These are phyloP conservation scores for Glandiceps talaboti DNA, from an alignment of 53 echinoderm and acorn worm genomes.

Conservation along the genomic window DNA sequence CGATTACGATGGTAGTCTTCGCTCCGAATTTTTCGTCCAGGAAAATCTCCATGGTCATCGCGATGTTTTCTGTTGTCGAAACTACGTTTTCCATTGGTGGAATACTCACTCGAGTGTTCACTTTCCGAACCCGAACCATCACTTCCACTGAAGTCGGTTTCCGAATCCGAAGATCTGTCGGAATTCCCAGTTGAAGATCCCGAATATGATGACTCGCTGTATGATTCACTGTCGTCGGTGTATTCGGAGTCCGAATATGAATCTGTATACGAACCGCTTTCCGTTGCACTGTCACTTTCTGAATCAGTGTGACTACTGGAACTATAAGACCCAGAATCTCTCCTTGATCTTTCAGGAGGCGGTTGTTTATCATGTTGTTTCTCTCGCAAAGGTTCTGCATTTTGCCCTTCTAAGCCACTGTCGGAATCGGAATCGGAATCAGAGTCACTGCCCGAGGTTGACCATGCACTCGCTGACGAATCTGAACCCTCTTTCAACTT, in stretches of 20 bases:
- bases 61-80: too few relatives aligned
- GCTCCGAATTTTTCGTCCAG: too few relatives aligned
- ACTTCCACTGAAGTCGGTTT: not conserved
- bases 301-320: not conserved
- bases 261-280: not conserved
- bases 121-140: not conserved
- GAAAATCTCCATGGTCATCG: too few relatives aligned
- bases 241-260: not conserved
- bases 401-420: too few relatives aligned
- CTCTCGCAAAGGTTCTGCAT: not conserved
- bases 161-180: not conserved
- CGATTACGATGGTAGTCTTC: too few relatives aligned
- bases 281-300: not conserved
- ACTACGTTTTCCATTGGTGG: too few relatives aligned
- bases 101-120: not conserved
- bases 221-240: not conserved
- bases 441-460: not conserved
- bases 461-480: not conserved
- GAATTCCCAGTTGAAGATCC: not conserved
- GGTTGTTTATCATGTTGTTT: too few relatives aligned
- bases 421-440: not conserved
- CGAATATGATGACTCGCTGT: not conserved
- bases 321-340: not conserved
- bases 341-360: not conserved
- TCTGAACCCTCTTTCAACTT: not conserved